Evolutionary conservation across 2,888 invertebrate genomes (phyloP).

Genomic region (Euzetes globulus): DNA sequence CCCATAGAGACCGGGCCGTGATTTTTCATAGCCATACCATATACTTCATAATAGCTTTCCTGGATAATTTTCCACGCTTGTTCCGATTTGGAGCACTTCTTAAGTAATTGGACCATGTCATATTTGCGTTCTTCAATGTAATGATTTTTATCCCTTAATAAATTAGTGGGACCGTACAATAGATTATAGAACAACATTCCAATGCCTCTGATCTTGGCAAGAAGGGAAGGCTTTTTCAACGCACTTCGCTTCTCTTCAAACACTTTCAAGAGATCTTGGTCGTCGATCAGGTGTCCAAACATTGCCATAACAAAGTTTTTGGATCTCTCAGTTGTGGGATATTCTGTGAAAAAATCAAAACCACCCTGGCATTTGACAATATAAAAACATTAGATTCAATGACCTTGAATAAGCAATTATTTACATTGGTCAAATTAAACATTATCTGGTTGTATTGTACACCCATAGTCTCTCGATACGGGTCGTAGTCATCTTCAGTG

Average conservation of each 20-base stretch:
- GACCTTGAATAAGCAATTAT: neutral
- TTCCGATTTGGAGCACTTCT: neutral
- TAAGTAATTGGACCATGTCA: neutral
- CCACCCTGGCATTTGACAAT: too few species aligned
- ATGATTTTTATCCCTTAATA: neutral
- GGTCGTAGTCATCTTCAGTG: constrained; percentile 14
- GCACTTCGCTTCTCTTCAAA: neutral
- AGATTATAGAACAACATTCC: neutral
- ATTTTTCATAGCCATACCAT: neutral
- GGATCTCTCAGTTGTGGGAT: neutral
- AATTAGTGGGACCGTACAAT: neutral
- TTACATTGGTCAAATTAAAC: constrained; percentile 8
- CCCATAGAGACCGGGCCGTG: constrained; percentile 10
- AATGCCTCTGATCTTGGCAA: neutral
- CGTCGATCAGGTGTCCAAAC: constrained; percentile 11
- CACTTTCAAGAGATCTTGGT: neutral
- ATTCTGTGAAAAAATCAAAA: neutral
- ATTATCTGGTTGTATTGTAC: neutral
- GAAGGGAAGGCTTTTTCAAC: neutral
- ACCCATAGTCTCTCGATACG: neutral
- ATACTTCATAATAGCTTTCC: neutral
- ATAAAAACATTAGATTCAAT: too few species aligned
- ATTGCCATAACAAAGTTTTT: neutral
- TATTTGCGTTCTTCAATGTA: neutral
- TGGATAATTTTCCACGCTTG: neutral